These are phyloP conservation scores for Trichogramma pretiosum DNA, from an alignment of 1,140 invertebrate species.

Conservation along the genomic window DNA sequence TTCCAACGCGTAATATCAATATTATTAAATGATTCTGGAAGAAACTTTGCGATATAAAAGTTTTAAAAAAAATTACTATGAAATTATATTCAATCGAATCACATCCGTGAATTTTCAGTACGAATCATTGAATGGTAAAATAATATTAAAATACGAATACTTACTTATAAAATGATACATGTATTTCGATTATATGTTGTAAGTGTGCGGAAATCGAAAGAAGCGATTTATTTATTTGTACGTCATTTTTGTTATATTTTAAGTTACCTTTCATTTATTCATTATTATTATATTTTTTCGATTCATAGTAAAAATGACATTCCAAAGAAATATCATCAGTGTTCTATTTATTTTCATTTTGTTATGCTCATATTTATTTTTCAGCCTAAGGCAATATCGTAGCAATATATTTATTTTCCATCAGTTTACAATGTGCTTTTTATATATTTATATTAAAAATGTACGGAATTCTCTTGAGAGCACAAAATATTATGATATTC, in stretches of 20 bases:
- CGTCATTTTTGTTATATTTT: constrained; percentile 16
- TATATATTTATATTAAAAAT: not conserved
- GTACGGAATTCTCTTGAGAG: not conserved
- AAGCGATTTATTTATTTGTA: constrained; percentile 15
- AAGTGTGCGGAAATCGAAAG: constrained; percentile 1
- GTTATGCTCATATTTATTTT: no score
- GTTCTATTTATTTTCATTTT: constrained; percentile 12
- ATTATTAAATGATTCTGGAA: no score
- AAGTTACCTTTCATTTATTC: constrained; percentile 15
- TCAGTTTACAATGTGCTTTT: not conserved
- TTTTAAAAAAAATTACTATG: no score
- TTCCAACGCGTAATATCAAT: no score
- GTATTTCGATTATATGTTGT: not conserved
- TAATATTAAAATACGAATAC: no score
- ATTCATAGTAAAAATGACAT: constrained; percentile 20
- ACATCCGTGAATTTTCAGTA: constrained; percentile 3
- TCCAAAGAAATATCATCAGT: constrained; percentile 14
- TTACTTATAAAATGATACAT: no score
- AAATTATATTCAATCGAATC: no score
- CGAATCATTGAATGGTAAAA: no score
- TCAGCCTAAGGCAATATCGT: no score
- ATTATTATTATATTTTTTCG: no score
- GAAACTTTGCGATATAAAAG: no score
- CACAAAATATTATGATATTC: no score
- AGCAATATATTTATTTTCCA: not conserved